A percentile compares a stretch with the other conserved stretches of the same genome.
Conservation (phyloP, 2,888 invertebrate genomes). For the Epistrophe grossulariae region DNA sequence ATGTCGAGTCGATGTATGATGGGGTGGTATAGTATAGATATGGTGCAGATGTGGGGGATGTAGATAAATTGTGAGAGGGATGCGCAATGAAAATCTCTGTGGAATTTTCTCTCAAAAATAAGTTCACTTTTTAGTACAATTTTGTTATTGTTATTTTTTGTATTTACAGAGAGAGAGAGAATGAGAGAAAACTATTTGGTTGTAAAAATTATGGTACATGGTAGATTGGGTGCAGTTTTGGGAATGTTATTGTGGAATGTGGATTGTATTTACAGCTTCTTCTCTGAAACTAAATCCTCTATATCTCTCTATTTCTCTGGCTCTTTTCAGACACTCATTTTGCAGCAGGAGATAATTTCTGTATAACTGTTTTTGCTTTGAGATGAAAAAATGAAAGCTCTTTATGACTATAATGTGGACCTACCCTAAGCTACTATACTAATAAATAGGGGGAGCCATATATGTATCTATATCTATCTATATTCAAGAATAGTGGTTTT, state of each 20-base stretch:
- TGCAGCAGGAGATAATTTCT: constrained; percentile 19
- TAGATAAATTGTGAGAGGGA: constrained; percentile 9
- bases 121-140: constrained; percentile 23
- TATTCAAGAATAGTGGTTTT: constrained; percentile 53
- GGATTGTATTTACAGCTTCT: constrained; percentile 28
- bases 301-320: background rate
- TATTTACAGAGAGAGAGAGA: background rate
- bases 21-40: too few species aligned
- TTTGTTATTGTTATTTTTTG: background rate
- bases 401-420: constrained; percentile 13
- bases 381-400: constrained; percentile 41
- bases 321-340: background rate
- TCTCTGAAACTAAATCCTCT: constrained; percentile 6
- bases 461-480: too few species aligned
- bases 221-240: background rate
- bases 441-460: constrained; percentile 11
- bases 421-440: constrained; percentile 51
- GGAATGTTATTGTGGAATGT: constrained; percentile 33
- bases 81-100: constrained; percentile 63
- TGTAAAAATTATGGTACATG: background rate
- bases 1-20: too few species aligned
- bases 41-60: background rate
- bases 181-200: too few species aligned
- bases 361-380: background rate
- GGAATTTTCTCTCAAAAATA: constrained; percentile 29